A percentile compares a stretch with the other conserved stretches of the same genome.
These are phyloP conservation scores for Vombatus ursinus DNA, from an alignment of 2,113 vertebrate genomes.

Conservation along the genomic window DNA sequence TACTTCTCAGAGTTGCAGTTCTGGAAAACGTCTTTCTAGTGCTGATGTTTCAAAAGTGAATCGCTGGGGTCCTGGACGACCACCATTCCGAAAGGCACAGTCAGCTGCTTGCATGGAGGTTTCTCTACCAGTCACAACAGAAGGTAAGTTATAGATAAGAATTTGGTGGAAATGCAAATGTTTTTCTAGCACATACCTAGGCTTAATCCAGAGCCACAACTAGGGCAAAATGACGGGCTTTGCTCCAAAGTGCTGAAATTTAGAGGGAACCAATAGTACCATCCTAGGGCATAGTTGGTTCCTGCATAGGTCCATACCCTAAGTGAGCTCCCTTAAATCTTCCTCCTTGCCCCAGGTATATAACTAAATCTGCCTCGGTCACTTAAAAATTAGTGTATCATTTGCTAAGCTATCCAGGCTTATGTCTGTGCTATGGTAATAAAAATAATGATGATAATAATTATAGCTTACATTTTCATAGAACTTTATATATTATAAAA, in stretches of 20 bases:
- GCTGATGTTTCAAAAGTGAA: constrained; percentile 93
- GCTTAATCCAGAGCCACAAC: not conserved
- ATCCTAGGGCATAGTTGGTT: not conserved
- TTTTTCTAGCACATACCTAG: constrained; percentile 29
- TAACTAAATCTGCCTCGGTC: not conserved
- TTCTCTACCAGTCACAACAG: constrained; percentile 96
- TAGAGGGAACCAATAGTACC: not conserved
- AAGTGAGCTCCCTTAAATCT: not conserved
- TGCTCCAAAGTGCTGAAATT: not conserved
- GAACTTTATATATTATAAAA: not conserved
- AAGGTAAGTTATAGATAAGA: constrained; percentile 90
- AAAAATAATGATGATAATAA: not conserved
- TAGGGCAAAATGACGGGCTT: not conserved
- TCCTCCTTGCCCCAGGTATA: not conserved
- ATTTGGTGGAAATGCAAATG: constrained; percentile 62
- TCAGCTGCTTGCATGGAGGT: constrained; percentile 99
- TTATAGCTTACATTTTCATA: not conserved
- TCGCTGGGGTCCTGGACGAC: constrained; percentile 94
- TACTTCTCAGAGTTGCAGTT: constrained; percentile 92
- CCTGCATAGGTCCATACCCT: not conserved
- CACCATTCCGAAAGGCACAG: constrained; percentile 98
- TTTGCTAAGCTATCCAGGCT: not conserved
- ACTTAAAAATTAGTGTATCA: not conserved
- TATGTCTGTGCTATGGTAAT: not conserved
- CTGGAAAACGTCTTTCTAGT: constrained; percentile 92